Percentiles rank a stretch among this genome's conserved stretches.
These are phyloP conservation scores for Reinhardtius hippoglossoides DNA, from an alignment of 2,113 vertebrate genomes.

Conservation along the genomic window DNA sequence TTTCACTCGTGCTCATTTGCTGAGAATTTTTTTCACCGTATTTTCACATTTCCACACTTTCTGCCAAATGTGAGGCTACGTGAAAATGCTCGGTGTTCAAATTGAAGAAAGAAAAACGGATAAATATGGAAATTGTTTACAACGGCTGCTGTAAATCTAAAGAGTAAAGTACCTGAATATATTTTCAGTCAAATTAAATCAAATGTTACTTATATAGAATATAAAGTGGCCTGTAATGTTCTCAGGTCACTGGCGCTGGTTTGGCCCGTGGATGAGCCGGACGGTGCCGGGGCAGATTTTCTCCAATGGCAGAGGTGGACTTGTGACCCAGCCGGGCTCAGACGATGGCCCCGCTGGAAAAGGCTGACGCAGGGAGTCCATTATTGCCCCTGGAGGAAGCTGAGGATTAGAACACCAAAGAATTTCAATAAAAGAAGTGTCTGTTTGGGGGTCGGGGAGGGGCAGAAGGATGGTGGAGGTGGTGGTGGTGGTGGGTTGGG, in stretches of 20 bases:
- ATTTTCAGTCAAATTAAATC: neutral
- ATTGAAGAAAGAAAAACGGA: neutral
- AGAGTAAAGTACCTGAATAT: neutral
- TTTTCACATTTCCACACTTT: conserved; percentile 5
- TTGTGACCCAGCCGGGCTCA: conserved; percentile 78
- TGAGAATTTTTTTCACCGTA: neutral
- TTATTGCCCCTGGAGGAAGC: conserved; percentile 87
- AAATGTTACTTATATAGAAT: neutral
- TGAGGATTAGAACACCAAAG: conserved; percentile 88
- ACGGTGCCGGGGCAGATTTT: conserved; percentile 33
- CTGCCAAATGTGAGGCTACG: conserved; percentile 1
- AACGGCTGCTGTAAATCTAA: neutral
- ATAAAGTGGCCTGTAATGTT: neutral
- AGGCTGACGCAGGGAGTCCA: conserved; percentile 84
- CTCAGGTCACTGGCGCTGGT: conserved; percentile 12
- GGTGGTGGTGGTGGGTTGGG: conserved; percentile 47
- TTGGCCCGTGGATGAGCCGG: conserved; percentile 23
- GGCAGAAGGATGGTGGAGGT: conserved; percentile 39
- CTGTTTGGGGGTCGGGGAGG: conserved; percentile 83
- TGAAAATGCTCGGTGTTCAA: neutral
- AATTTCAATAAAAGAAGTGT: conserved; percentile 90
- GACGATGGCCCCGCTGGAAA: conserved; percentile 82
- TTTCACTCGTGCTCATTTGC: too few relatives aligned
- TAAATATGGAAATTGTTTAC: neutral
- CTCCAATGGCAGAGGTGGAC: conserved; percentile 66